Percentiles rank a stretch among this genome's conserved stretches.
These are phyloP conservation scores for Loris lydekkerianus DNA, from an alignment of 2,797 vertebrate genomes.

Conservation along the genomic window DNA sequence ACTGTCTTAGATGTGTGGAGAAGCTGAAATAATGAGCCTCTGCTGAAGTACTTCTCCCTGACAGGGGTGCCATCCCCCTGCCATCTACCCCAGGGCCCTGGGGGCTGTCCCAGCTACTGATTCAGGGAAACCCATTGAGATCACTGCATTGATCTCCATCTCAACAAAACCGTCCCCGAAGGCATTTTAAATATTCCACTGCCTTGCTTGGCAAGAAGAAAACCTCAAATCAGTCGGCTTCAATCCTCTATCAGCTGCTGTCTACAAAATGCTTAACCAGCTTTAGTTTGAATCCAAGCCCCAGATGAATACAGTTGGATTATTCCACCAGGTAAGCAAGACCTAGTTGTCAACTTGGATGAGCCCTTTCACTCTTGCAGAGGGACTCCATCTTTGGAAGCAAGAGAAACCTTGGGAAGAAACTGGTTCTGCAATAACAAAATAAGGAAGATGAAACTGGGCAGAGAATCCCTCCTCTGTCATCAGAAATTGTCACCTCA, in stretches of 20 bases:
- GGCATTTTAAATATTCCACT: neutral
- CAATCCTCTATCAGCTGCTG: neutral
- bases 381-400: no score
- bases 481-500: neutral
- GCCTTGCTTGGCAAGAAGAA: neutral
- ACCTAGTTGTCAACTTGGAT: neutral
- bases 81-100: neutral
- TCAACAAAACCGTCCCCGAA: neutral
- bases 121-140: neutral
- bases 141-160: neutral
- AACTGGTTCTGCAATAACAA: neutral
- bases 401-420: neutral
- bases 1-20: neutral
- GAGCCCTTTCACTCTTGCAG: no score
- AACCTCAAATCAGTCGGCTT: neutral
- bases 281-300: neutral
- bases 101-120: neutral
- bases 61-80: neutral
- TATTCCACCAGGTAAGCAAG: slow-evolving; percentile 17
- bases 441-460: neutral
- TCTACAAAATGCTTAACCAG: neutral
- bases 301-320: neutral
- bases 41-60: neutral
- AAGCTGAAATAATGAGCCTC: slow-evolving; percentile 40
- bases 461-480: neutral